Percentiles rank a stretch among this genome's conserved stretches.
Evolutionary conservation across 2,797 vertebrate species (phyloP).

Genomic region (Pseudochirops cupreus): DNA sequence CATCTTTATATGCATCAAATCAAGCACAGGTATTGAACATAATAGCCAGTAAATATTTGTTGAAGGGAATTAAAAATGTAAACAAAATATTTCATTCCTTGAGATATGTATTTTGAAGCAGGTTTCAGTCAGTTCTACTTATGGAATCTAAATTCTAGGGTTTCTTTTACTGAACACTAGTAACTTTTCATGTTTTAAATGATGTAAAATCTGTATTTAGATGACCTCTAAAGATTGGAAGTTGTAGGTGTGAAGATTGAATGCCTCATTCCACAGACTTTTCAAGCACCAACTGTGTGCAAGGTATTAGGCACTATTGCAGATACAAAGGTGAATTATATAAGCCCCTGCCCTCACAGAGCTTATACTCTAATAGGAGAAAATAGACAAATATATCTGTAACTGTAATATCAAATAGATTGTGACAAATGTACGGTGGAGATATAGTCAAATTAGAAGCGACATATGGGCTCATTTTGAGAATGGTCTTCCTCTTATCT

Average conservation of each 20-base stretch:
- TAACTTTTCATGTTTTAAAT: neutral
- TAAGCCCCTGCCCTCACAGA: no score
- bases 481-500: neutral
- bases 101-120: slow-evolving; percentile 5
- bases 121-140: slow-evolving; percentile 29
- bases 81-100: slow-evolving; percentile 43
- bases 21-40: neutral
- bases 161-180: neutral
- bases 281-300: neutral
- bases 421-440: no score
- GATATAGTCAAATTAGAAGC: no score
- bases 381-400: no score
- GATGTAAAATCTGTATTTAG: slow-evolving; percentile 15
- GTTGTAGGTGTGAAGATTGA: slow-evolving; percentile 20
- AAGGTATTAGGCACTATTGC: no score
- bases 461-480: slow-evolving; percentile 38
- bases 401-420: no score
- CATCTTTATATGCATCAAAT: neutral
- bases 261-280: neutral
- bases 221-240: slow-evolving; percentile 53
- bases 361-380: no score
- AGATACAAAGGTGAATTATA: no score
- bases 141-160: neutral
- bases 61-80: neutral
- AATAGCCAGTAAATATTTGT: neutral